phyloP scores from a whole-genome alignment of 2,113 vertebrate species.

The Xyrauchen texanus region DNA sequence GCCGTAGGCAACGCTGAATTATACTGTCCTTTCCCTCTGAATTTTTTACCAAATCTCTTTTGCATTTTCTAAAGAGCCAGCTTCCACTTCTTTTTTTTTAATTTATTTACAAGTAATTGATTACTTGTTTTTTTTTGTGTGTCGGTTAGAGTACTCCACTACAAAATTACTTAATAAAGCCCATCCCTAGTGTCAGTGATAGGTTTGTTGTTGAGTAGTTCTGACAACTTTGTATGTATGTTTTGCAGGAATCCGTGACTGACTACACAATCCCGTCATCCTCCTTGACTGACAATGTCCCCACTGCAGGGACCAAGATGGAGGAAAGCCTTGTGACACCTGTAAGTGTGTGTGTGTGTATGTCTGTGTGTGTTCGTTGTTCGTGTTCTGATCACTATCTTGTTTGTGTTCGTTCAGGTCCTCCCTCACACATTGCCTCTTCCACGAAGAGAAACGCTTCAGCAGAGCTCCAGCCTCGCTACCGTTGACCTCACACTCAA shows the following conservation, averaged over 20 bases:
- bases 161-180: no score
- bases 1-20: no score
- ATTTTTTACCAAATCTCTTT: no score
- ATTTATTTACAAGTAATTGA: no score
- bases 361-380: not conserved
- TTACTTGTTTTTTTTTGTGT: no score
- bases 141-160: no score
- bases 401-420: slow-evolving; percentile 78
- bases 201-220: not conserved
- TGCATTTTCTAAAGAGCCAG: no score
- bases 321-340: slow-evolving; percentile 88
- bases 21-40: no score
- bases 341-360: not conserved
- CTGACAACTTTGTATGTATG: not conserved
- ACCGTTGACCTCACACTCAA: slow-evolving; percentile 97
- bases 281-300: slow-evolving; percentile 89
- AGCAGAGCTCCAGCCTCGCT: slow-evolving; percentile 92
- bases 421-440: slow-evolving; percentile 92
- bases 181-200: no score
- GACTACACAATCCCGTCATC: slow-evolving; percentile 95
- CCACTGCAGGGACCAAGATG: slow-evolving; percentile 88
- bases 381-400: not conserved
- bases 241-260: slow-evolving; percentile 89
- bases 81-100: no score
- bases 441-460: slow-evolving; percentile 90